These are phyloP conservation scores for Pungitius pungitius DNA, from an alignment of 2,113 vertebrate genomes.

Conservation along the genomic window DNA sequence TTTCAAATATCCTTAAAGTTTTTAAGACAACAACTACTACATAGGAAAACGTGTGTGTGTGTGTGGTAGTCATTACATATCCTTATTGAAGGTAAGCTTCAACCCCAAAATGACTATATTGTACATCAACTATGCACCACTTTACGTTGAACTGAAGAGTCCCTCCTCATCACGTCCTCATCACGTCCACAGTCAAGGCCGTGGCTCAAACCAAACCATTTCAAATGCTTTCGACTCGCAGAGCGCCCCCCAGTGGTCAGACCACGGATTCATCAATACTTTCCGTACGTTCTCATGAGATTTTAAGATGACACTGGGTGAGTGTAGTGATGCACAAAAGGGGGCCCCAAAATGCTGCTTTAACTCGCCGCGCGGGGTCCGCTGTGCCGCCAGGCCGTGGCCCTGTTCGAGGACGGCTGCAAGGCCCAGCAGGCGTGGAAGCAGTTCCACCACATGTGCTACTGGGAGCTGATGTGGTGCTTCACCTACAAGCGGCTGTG, in stretches of 20 bases:
- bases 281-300: neutral
- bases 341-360: neutral
- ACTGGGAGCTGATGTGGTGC: slow-evolving; percentile 90
- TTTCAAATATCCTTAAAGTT: neutral
- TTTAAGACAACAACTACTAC: neutral
- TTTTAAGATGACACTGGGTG: neutral
- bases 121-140: neutral
- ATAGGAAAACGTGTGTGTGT: neutral
- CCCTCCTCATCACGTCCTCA: too few relatives aligned
- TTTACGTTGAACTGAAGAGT: neutral
- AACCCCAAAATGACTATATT: neutral
- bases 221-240: neutral
- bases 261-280: too few relatives aligned
- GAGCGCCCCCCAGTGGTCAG: too few relatives aligned
- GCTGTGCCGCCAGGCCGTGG: slow-evolving; percentile 76
- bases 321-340: neutral
- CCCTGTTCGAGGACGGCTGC: slow-evolving; percentile 84
- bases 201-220: neutral
- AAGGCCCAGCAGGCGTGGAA: slow-evolving; percentile 85
- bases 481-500: slow-evolving; percentile 83
- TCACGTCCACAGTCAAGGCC: neutral
- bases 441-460: slow-evolving; percentile 90
- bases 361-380: neutral
- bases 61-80: neutral
- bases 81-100: too few relatives aligned